A percentile compares a stretch with the other conserved stretches of the same genome.
Conservation (phyloP, 2,888 invertebrate species). For the Mythimna loreyi region DNA sequence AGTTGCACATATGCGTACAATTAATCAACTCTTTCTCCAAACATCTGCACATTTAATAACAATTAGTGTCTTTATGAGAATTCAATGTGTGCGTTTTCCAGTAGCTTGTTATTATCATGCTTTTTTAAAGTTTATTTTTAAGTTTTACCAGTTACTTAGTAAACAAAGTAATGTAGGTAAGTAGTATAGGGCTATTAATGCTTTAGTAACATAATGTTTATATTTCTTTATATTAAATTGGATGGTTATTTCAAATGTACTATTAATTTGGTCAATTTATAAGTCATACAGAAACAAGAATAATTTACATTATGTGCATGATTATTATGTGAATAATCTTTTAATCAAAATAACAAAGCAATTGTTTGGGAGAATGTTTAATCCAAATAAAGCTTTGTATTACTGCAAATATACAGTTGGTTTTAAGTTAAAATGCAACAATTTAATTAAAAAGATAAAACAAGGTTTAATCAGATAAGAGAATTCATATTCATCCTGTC, state of each 20-base stretch:
- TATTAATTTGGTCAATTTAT: neutral
- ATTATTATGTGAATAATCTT: slow-evolving; percentile 19
- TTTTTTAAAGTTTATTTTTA: too few relatives aligned
- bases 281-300: neutral
- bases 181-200: neutral
- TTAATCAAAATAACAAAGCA: slow-evolving; percentile 16
- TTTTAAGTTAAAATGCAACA: slow-evolving; percentile 22
- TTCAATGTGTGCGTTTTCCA: neutral
- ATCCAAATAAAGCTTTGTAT: slow-evolving; percentile 20
- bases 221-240: neutral
- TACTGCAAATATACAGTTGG: slow-evolving; percentile 11
- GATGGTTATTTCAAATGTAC: neutral
- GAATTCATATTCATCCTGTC: slow-evolving; percentile 17
- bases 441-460: slow-evolving; percentile 36
- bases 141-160: neutral
- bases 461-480: slow-evolving; percentile 17
- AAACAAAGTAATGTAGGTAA: neutral
- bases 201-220: neutral
- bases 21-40: slow-evolving; percentile 32
- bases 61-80: slow-evolving; percentile 8
- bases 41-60: slow-evolving; percentile 28
- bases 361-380: slow-evolving; percentile 18
- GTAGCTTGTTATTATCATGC: too few relatives aligned
- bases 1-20: slow-evolving; percentile 26
- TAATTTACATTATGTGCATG: slow-evolving; percentile 2